phyloP scores from a whole-genome alignment of 2,888 invertebrate genomes.

The Folsomia candida region DNA sequence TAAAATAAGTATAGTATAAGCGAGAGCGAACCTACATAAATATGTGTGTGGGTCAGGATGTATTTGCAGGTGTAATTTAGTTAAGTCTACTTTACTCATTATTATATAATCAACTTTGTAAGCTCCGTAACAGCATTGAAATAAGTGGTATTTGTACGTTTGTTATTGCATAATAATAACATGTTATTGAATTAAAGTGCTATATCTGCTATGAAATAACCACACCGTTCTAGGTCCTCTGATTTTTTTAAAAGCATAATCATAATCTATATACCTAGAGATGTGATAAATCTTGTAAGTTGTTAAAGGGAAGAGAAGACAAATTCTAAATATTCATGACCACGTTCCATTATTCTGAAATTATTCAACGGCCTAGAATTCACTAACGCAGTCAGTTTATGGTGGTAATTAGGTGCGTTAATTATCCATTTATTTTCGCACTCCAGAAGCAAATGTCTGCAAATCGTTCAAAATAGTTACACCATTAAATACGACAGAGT shows the following conservation, averaged over 20 bases:
- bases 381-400: background rate
- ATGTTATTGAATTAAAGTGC: background rate
- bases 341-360: background rate
- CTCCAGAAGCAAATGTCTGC: background rate
- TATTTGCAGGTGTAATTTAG: no score
- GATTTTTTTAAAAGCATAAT: no score
- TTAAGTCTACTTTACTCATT: no score
- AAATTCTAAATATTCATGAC: slow-evolving; percentile 1
- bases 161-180: slow-evolving; percentile 1
- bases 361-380: background rate
- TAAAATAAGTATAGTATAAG: no score
- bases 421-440: background rate
- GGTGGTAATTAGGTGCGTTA: background rate
- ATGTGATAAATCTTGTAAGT: no score
- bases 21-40: no score
- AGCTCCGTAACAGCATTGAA: background rate
- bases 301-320: background rate
- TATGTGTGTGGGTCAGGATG: no score
- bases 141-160: background rate
- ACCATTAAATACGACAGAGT: no score
- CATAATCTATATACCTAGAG: no score
- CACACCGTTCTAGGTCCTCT: no score
- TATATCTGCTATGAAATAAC: background rate
- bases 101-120: no score
- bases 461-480: background rate